phyloP scores from a whole-genome alignment of 2,888 invertebrate species.

The Drosophila antonietae region DNA sequence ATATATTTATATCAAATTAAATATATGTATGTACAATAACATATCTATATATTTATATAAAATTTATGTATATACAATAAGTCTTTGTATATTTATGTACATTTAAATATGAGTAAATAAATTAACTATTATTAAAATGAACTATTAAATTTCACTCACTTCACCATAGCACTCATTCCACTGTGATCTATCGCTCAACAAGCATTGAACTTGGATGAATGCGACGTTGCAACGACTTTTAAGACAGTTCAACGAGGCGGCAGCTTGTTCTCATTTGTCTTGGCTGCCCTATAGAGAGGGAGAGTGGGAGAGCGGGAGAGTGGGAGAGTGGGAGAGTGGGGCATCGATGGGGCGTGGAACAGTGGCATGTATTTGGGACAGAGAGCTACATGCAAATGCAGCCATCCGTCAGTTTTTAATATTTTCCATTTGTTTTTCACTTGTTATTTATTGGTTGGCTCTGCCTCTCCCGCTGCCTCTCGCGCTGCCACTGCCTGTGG shows the following conservation, averaged over 20 bases:
- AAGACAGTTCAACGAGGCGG: conserved; percentile 31
- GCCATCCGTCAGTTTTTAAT: conserved; percentile 83
- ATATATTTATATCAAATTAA: too few species aligned
- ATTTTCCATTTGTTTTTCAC: conserved; percentile 81
- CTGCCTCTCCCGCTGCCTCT: conserved; percentile 19
- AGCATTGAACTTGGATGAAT: conserved; percentile 57
- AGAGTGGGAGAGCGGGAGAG: too few species aligned
- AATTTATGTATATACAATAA: too few species aligned
- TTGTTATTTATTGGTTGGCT: conserved; percentile 74
- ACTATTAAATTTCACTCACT: not conserved
- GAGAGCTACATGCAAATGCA: conserved; percentile 48
- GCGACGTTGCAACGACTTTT: conserved; percentile 26
- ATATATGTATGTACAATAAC: too few species aligned
- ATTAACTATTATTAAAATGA: too few species aligned
- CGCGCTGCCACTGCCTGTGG: conserved; percentile 27
- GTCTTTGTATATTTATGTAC: too few species aligned
- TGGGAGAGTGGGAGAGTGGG: not conserved
- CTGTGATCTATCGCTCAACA: conserved; percentile 42
- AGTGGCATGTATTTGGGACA: conserved; percentile 5
- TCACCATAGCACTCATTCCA: conserved; percentile 14
- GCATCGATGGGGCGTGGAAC: not conserved
- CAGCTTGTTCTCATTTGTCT: conserved; percentile 68
- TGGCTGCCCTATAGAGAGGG: conserved; percentile 10
- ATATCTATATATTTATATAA: too few species aligned
- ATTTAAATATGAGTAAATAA: not conserved